Base-by-base conservation (phyloP, 2,888 invertebrate genomes). In the Apeira syringaria region DNA sequence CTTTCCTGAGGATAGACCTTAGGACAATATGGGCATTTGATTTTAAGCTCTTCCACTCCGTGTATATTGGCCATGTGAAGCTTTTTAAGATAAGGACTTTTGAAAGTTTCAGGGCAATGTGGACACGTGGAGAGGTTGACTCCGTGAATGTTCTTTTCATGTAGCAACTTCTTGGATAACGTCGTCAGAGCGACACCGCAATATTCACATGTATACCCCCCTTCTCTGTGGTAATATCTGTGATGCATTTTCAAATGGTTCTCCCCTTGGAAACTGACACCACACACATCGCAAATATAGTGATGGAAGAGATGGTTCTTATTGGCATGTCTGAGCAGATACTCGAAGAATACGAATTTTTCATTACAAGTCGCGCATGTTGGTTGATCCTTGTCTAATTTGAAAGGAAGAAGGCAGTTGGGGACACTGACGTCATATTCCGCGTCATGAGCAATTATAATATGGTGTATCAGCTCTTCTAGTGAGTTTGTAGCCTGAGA, bases 1-100 rank as follows among this genome's bases (percentile, higher is more conserved):
- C 92, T 91, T 64, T 91, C 92, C 49, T 87, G 86, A 0, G 87
- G 86, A 22, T 75, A 89, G 0, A 89, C 75, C 57, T 85, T 88
- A 27, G 91, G 79, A 65, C 92, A 86, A 33, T 80, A 80, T 0
- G 84, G 86, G 25, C 88, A 89, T 37, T 84, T 84, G 2, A 89
- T 83, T 48, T 79, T 86, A n/a, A 89, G 44, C 46, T 88, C 88
- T 31, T 87, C 87, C 0, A 87, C 77, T 0, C 80, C 80, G 24
- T 89, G 88, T 0, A 81, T 75, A 12, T 89, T 88, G 0, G 85
- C 88, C 35, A 89, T 53, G 49, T 88, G 88, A 0, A 83, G 54
- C 49, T 87, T 87, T 47, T 85, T 87, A 15, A 85, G 60, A 33
- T 89, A 89, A 0, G 83, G 79, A 53, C 87, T 87, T 50, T 88